Conservation (phyloP, 2,888 invertebrate genomes). For the Euspilapteryx auroguttella region DNA sequence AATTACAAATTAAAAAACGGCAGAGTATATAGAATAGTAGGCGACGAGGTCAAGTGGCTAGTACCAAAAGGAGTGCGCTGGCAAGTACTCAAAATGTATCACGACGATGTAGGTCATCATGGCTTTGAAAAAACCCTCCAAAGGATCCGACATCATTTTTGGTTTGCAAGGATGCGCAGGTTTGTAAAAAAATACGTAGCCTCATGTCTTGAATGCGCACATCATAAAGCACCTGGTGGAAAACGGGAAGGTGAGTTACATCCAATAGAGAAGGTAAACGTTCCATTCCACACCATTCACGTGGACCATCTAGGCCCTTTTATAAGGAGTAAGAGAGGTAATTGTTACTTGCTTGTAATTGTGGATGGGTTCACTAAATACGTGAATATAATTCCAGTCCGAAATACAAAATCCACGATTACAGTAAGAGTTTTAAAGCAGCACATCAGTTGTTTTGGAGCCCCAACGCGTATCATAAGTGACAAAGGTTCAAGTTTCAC, state of each 20-base stretch:
- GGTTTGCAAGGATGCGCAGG: constrained; percentile 12
- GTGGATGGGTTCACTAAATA: constrained; percentile 9
- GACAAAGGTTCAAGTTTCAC: constrained; percentile 2
- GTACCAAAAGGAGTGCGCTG: constrained; percentile 7
- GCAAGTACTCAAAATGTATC: constrained; percentile 8
- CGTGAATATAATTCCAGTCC: constrained; percentile 1
- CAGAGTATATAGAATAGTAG: neutral
- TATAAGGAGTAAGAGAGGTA: constrained; percentile 7
- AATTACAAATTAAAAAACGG: constrained; percentile 4
- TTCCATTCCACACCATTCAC: constrained; percentile 13
- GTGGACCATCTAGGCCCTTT: constrained; percentile 12
- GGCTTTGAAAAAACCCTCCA: constrained; percentile 10
- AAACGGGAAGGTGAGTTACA: constrained; percentile 9
- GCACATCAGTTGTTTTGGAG: neutral
- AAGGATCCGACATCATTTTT: constrained; percentile 9
- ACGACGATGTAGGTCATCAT: constrained; percentile 11
- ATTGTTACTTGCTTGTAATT: constrained; percentile 8
- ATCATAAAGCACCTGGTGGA: constrained; percentile 10
- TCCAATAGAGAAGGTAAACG: constrained; percentile 9
- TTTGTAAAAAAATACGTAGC: constrained; percentile 11
- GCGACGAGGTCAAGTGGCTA: constrained; percentile 4
- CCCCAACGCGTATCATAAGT: constrained; percentile 1
- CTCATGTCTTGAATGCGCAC: constrained; percentile 10
- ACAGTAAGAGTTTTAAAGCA: neutral
- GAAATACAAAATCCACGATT: neutral